phyloP scores from a whole-genome alignment of 2,113 vertebrate species.

The Columbina picui region DNA sequence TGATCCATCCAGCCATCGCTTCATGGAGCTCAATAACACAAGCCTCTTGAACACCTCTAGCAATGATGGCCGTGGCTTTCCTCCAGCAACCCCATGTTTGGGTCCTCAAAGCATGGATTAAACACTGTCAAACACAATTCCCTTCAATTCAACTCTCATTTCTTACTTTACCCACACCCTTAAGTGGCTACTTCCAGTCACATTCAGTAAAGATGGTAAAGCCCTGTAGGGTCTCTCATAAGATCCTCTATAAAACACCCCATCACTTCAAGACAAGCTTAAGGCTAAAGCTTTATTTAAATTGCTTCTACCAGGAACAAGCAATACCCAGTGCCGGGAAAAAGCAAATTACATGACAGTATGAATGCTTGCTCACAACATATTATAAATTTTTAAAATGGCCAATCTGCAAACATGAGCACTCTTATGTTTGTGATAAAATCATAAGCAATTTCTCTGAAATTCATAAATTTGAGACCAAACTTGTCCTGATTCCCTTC shows the following conservation, averaged over 20 bases:
- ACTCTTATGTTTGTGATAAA: neutral
- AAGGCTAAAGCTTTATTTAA: neutral
- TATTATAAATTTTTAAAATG: neutral
- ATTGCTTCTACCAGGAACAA: neutral
- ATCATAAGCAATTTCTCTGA: neutral
- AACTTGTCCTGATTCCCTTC: neutral
- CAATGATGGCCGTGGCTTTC: neutral
- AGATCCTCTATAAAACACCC: neutral
- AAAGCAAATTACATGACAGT: neutral
- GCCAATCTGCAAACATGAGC: neutral
- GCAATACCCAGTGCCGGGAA: neutral
- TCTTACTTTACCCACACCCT: neutral
- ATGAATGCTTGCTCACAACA: neutral
- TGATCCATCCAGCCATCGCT: neutral
- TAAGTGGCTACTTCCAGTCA: neutral
- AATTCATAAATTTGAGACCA: neutral
- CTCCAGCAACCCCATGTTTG: neutral
- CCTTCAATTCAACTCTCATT: neutral
- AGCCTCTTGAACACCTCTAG: neutral
- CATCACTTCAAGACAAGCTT: neutral
- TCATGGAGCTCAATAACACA: neutral
- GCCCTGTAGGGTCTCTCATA: neutral
- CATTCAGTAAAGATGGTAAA: neutral
- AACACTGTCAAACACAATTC: neutral
- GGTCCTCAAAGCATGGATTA: neutral